Base-by-base conservation (phyloP, 53 echinoderm and acorn worm species). In the Echinometra lucunter region DNA sequence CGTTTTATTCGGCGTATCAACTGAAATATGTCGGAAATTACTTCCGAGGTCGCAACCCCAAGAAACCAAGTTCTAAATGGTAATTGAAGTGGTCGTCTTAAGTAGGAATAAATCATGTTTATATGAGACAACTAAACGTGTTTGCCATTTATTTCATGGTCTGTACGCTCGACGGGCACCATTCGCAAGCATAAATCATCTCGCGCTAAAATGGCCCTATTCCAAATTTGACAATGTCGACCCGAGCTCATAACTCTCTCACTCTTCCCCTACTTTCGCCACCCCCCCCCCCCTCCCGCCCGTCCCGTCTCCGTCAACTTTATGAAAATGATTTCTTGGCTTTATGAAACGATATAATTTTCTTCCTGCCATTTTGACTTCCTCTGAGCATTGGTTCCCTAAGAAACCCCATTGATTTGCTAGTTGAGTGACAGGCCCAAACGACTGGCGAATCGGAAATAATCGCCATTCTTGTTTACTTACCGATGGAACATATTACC, bases 91-190 rank as follows among this genome's bases (percentile, higher is more conserved):
- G 89, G 89, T 89, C 89, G 63, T 89, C 89, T 37, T 25, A 57
- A 56, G 66, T 28, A n/a, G 74, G 27, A 9, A 94, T 94, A 82
- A 94, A 94, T 94, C 83, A 94, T 66, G 11, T 83, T 94, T 94
- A 83, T 83, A 94, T 63, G 94, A 66, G 85, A 58, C 66, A 94
- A 15, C 66, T 83, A 94, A 94, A 94, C 85, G 94, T 94, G 94
- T 94, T 94, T 94, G 94, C 94, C 94, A 94, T 94, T 94, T 94
- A 95, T 94, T 95, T 94, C 95, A 94, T 66, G 94, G 95, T 81
- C 95, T 49, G 75, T 91, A 72, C 90, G 81, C 82, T 56, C 89
- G 60, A 78, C 89, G 45, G 89, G 74, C 93, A 94, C 94, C 95
- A 94, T 78, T 95, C 94, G 94, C 44, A 57, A 40, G 80, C 57